Evolutionary conservation across 2,888 invertebrate species (phyloP), one percentile per base, ranked within the genome.

Genomic region (Neoscelio sp.): DNA sequence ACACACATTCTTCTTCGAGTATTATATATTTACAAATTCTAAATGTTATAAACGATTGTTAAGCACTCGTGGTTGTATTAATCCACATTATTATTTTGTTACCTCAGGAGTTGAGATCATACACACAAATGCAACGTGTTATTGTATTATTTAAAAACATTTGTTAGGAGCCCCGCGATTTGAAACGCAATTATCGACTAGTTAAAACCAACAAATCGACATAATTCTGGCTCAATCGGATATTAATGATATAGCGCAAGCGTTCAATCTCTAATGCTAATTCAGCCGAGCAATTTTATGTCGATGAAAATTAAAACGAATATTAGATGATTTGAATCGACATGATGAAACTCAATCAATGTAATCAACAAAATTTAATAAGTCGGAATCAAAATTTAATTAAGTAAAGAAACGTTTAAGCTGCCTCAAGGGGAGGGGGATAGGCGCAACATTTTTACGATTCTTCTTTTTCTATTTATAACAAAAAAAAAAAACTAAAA

Each of bases 81-180:
- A 85, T 87, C 64, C n/a, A 84, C 82, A 79, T 84, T 84, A 85
- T 83, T 85, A 54, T 83, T 83, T 82, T n/a, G 85, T 87, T 90
- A 90, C 90, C 90, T 90, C 90, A 90, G 90, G 90, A 90, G 90
- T 85, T 89, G 90, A 89, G 89, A 89, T 90, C 88, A 88, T 85
- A 87, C 85, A 87, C 86, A 84, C 84, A 85, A 88, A 87, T 82
- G 82, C 82, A 83, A 82, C 73, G 79, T 81, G 80, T 83, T 83
- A 82, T 83, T 78, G 73, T 71, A 76, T 70, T 71, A 78, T 68
- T 74, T 60, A 44, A 58, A 65, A 80, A 78, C 35, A n/a, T 70
- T 68, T 68, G 74, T 78, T 74, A 74, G 74, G 52, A 74, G 62
- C 56, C 40, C 48, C 67, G 46, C 56, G 44, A 62, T 46, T 54